Percentiles rank a stretch among this genome's conserved stretches.
These are phyloP conservation scores for Platycheirus albimanus DNA, from an alignment of 2,888 invertebrate genomes.

Conservation along the genomic window DNA sequence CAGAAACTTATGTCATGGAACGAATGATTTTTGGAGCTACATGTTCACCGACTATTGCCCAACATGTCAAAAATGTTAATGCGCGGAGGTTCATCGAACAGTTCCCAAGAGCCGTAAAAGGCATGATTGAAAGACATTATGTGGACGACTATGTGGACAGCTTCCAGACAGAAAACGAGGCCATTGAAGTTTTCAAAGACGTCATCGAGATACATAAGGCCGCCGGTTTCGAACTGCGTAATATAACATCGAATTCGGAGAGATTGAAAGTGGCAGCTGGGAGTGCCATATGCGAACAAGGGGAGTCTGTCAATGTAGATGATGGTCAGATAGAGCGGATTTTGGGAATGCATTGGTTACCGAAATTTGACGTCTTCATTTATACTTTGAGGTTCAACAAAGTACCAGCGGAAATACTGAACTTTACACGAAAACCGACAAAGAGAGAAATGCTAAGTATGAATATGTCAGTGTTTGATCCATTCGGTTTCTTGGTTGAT, in stretches of 20 bases:
- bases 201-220: slow-evolving; percentile 16
- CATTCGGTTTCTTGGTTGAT: background rate
- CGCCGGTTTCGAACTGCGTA: slow-evolving; percentile 49
- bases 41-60: slow-evolving; percentile 43
- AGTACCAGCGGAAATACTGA: background rate
- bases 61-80: slow-evolving; percentile 76
- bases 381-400: background rate
- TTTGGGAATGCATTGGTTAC: slow-evolving; percentile 4
- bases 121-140: slow-evolving; percentile 75
- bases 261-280: background rate
- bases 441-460: slow-evolving; percentile 12
- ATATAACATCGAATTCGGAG: slow-evolving; percentile 71
- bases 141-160: slow-evolving; percentile 76
- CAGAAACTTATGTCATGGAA: slow-evolving; percentile 33
- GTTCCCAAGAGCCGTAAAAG: slow-evolving; percentile 68
- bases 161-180: slow-evolving; percentile 59
- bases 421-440: background rate
- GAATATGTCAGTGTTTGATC: slow-evolving; percentile 13
- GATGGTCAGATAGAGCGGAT: background rate
- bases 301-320: background rate
- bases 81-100: slow-evolving; percentile 63
- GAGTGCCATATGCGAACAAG: background rate
- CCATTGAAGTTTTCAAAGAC: slow-evolving; percentile 27
- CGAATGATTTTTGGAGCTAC: slow-evolving; percentile 31
- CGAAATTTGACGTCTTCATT: background rate